These are phyloP conservation scores for Darevskia mixta DNA, from an alignment of 2,797 vertebrate species.

Conservation along the genomic window DNA sequence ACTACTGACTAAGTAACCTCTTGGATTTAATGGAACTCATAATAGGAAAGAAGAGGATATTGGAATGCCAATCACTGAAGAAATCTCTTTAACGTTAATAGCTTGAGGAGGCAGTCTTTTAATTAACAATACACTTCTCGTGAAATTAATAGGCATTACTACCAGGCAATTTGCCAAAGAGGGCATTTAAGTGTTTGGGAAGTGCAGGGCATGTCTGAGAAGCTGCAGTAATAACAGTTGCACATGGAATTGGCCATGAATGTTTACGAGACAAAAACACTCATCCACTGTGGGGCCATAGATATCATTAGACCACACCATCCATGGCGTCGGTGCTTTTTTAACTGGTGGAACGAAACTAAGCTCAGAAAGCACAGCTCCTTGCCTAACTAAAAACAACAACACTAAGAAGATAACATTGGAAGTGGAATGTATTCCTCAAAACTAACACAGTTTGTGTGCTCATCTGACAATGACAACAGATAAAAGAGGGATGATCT, in stretches of 20 bases:
- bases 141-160: slow-evolving; percentile 31
- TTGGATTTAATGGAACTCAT: slow-evolving; percentile 45
- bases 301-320: neutral
- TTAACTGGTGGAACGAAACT: neutral
- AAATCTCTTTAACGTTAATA: slow-evolving; percentile 31
- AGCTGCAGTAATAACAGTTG: slow-evolving; percentile 24
- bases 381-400: neutral
- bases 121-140: slow-evolving; percentile 32
- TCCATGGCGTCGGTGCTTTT: neutral
- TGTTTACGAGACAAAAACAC: slow-evolving; percentile 34
- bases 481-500: neutral
- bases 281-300: neutral
- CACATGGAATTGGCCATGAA: slow-evolving; percentile 10
- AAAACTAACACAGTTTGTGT: neutral
- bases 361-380: neutral
- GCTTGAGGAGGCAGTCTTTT: slow-evolving; percentile 16
- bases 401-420: neutral
- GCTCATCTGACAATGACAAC: neutral
- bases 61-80: slow-evolving; percentile 22
- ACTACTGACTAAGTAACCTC: neutral
- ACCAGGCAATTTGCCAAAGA: neutral
- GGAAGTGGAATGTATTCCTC: neutral
- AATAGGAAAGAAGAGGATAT: slow-evolving; percentile 44
- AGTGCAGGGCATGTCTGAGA: slow-evolving; percentile 21
- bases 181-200: neutral